A percentile compares a stretch with the other conserved stretches of the same genome.
phyloP scores from a whole-genome alignment of 2,113 vertebrate genomes.

The Trinectes maculatus region DNA sequence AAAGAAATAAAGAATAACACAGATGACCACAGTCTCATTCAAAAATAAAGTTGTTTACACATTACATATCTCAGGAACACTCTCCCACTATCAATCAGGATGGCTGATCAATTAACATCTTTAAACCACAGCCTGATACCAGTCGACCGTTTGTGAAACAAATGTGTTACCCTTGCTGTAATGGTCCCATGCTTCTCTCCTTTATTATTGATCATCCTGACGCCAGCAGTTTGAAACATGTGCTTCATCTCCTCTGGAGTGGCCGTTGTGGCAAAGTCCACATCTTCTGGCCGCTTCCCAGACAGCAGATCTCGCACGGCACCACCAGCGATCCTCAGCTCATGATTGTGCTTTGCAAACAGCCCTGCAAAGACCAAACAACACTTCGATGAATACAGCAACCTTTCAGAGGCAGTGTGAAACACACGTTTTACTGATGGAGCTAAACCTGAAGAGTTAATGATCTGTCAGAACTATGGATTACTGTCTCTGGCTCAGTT shows the following conservation, averaged over 20 bases:
- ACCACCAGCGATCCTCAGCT: conserved; percentile 94
- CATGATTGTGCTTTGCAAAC: conserved; percentile 88
- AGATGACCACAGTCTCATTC: too few species aligned
- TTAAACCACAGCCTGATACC: not conserved
- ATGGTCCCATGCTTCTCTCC: conserved; percentile 97
- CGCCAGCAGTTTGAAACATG: conserved; percentile 88
- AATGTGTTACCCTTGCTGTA: conserved; percentile 88
- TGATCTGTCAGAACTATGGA: too few species aligned
- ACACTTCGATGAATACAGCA: not conserved
- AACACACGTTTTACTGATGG: not conserved
- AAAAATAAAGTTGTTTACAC: too few species aligned
- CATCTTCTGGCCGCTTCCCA: conserved; percentile 89
- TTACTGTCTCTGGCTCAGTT: too few species aligned
- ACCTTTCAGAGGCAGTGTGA: not conserved
- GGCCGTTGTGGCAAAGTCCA: conserved; percentile 96
- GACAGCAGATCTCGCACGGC: conserved; percentile 93
- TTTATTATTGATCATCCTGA: conserved; percentile 96
- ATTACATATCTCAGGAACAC: not conserved
- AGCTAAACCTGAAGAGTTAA: not conserved
- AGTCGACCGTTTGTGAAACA: not conserved
- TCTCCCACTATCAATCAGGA: not conserved
- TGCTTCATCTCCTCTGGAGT: conserved; percentile 93
- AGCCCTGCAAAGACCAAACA: conserved; percentile 79
- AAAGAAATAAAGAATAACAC: conserved; percentile 39
- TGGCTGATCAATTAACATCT: not conserved